phyloP scores from a whole-genome alignment of 2,113 vertebrate species.

The Acanthisitta chloris region DNA sequence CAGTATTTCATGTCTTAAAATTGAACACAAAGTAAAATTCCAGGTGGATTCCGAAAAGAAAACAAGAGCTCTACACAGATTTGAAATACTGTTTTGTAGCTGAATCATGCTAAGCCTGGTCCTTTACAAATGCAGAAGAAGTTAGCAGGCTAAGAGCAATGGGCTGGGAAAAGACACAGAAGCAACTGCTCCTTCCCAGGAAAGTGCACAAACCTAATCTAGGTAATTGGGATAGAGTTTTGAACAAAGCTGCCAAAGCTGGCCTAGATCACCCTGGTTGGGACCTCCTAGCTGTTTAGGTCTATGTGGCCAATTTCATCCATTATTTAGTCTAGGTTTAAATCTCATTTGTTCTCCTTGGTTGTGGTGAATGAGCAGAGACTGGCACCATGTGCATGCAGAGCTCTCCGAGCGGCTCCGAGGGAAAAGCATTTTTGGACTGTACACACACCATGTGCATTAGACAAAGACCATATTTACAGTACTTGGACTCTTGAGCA shows the following conservation, averaged over 20 bases:
- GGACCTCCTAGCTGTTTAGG: neutral
- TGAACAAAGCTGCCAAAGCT: neutral
- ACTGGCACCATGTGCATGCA: neutral
- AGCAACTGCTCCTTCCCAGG: neutral
- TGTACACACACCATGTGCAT: neutral
- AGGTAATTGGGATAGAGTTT: neutral
- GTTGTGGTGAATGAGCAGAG: neutral
- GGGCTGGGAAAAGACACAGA: neutral
- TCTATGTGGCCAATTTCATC: neutral
- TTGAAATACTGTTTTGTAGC: neutral
- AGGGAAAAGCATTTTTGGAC: neutral
- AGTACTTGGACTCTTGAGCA: neutral
- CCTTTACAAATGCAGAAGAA: neutral
- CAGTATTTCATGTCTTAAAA: constrained; percentile 28
- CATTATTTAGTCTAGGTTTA: neutral
- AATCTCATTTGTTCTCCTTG: constrained; percentile 11
- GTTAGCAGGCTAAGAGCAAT: neutral
- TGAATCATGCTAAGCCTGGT: neutral
- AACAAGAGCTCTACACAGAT: neutral
- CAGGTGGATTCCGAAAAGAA: neutral
- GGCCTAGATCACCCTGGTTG: neutral
- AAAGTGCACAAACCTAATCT: neutral
- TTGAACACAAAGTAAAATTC: neutral
- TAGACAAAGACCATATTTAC: neutral
- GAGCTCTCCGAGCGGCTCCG: neutral